Percentiles rank a stretch among this genome's conserved stretches.
Conservation (phyloP, 1,140 invertebrate species). For the Zaprionus capensis region DNA sequence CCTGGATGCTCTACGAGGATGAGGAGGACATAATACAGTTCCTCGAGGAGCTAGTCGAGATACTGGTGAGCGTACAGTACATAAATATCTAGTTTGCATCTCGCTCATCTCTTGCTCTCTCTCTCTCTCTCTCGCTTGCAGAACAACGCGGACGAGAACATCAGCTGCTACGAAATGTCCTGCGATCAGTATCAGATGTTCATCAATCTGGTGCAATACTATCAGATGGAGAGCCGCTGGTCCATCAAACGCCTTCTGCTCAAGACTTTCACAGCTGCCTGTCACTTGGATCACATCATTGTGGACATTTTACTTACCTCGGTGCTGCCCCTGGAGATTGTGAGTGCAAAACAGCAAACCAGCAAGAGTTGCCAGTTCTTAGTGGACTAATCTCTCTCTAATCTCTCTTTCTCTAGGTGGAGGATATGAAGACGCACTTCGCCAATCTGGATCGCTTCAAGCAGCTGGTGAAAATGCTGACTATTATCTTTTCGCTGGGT, state of each 20-base stretch:
- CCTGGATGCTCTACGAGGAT: slow-evolving; percentile 97
- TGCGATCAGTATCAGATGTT: slow-evolving; percentile 91
- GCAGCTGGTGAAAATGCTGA: slow-evolving; percentile 89
- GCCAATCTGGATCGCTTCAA: slow-evolving; percentile 80
- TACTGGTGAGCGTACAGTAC: slow-evolving; percentile 88
- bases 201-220: slow-evolving; percentile 92
- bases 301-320: slow-evolving; percentile 93
- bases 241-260: slow-evolving; percentile 91
- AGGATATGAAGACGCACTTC: slow-evolving; percentile 83
- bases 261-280: slow-evolving; percentile 94
- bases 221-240: slow-evolving; percentile 96
- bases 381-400: too few species aligned
- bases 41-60: slow-evolving; percentile 92
- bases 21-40: slow-evolving; percentile 93
- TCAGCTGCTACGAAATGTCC: slow-evolving; percentile 91
- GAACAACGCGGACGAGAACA: slow-evolving; percentile 93
- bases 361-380: not conserved
- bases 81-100: too few species aligned
- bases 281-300: slow-evolving; percentile 91
- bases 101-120: not conserved
- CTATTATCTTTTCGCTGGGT: slow-evolving; percentile 94
- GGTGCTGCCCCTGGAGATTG: slow-evolving; percentile 94
- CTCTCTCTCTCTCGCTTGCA: slow-evolving; percentile 78
- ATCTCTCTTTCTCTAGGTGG: slow-evolving; percentile 52
- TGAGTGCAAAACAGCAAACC: slow-evolving; percentile 84